Conservation (phyloP, 92 coral and sea anemone species). For the Blastomussa wellsi region DNA sequence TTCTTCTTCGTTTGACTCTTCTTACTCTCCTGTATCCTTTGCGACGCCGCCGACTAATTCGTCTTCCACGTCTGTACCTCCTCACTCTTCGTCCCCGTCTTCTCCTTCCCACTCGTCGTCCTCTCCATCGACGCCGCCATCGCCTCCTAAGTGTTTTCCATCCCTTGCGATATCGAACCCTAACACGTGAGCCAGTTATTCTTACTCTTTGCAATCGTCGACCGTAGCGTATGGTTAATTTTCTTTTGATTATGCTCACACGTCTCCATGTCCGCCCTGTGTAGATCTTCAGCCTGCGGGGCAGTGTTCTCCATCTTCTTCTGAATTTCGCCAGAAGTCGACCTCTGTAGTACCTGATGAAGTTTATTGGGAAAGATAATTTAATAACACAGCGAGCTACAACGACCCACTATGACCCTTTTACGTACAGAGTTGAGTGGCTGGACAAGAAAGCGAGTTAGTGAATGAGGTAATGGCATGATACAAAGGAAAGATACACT, state of each 20-base stretch:
- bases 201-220: background rate
- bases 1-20: slow-evolving; percentile 11
- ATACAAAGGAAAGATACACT: background rate
- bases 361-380: background rate
- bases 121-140: background rate
- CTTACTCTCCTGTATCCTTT: slow-evolving; percentile 9
- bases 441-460: no score
- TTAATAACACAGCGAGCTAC: background rate
- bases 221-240: background rate
- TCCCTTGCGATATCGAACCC: background rate
- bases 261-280: slow-evolving; percentile 9
- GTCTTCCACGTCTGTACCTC: slow-evolving; percentile 7
- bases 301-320: background rate
- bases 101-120: background rate
- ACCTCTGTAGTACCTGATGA: slow-evolving; percentile 8
- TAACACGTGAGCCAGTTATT: background rate
- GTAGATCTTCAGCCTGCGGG: background rate
- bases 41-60: background rate
- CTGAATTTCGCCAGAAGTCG: background rate
- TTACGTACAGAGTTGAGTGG: no score
- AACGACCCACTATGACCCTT: background rate
- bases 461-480: no score
- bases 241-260: background rate
- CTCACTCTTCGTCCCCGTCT: background rate
- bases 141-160: slow-evolving; percentile 10